These are phyloP conservation scores for Acronicta alni DNA, from an alignment of 2,888 invertebrate genomes.

Conservation along the genomic window DNA sequence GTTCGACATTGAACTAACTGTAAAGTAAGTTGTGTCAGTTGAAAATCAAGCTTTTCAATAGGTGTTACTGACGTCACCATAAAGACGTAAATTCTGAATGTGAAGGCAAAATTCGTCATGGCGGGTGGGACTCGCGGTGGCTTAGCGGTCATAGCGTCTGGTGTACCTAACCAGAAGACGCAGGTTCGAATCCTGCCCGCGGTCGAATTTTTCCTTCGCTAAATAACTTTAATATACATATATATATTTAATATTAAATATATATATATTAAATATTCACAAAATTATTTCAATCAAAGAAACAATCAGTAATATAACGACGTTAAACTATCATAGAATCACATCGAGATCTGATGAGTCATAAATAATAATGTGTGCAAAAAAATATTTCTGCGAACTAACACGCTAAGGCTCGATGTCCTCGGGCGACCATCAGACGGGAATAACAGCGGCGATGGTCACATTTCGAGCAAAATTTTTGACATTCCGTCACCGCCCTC, in stretches of 20 bases:
- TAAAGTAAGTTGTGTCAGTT: too few relatives aligned
- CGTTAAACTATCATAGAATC: conserved; percentile 30
- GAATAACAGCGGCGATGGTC: conserved; percentile 70
- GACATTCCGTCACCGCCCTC: conserved; percentile 85
- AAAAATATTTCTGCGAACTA: conserved; percentile 51
- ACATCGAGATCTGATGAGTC: conserved; percentile 45
- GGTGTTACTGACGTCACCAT: too few relatives aligned
- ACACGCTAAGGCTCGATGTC: conserved; percentile 53
- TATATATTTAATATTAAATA: neutral
- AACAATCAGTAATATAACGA: conserved; percentile 41
- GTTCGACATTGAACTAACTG: too few relatives aligned
- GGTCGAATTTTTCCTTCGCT: too few relatives aligned
- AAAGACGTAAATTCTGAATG: too few relatives aligned
- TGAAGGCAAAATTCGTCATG: too few relatives aligned
- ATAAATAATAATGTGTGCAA: conserved; percentile 32
- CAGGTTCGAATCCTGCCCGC: too few relatives aligned
- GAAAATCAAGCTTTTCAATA: too few relatives aligned
- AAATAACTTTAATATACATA: too few relatives aligned
- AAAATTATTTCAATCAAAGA: conserved; percentile 19
- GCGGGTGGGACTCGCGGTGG: too few relatives aligned
- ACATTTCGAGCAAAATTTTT: conserved; percentile 81
- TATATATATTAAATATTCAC: neutral
- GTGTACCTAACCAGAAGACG: too few relatives aligned
- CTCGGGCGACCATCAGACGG: conserved; percentile 61
- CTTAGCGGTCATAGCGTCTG: too few relatives aligned